Percentiles rank a stretch among this genome's conserved stretches.
Conservation (phyloP, 2,888 invertebrate species). For the Melanostoma scalare region DNA sequence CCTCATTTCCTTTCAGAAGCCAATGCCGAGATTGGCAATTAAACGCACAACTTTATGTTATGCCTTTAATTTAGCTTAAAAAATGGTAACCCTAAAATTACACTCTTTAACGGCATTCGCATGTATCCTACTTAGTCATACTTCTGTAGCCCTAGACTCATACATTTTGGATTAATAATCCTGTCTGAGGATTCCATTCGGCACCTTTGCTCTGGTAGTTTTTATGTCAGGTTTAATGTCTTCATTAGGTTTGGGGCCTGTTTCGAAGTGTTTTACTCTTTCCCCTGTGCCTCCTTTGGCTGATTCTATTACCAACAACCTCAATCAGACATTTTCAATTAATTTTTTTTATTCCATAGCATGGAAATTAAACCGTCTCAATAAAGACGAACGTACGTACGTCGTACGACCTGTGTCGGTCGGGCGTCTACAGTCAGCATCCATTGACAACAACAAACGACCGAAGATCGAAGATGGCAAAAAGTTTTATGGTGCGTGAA, state of each 20-base stretch:
- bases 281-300: too few relatives aligned
- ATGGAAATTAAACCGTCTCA: slow-evolving; percentile 62
- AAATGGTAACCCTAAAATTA: slow-evolving; percentile 58
- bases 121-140: slow-evolving; percentile 51
- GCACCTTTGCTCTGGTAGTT: slow-evolving; percentile 58
- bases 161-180: slow-evolving; percentile 57
- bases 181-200: slow-evolving; percentile 50
- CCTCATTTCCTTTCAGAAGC: slow-evolving; percentile 30
- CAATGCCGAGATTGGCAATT: slow-evolving; percentile 31
- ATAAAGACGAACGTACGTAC: slow-evolving; percentile 35
- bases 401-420: background rate
- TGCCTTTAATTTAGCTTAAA: slow-evolving; percentile 63
- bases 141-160: slow-evolving; percentile 1
- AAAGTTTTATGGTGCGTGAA: slow-evolving; percentile 61
- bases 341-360: slow-evolving; percentile 59
- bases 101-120: slow-evolving; percentile 27
- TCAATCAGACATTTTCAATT: slow-evolving; percentile 72
- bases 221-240: slow-evolving; percentile 70
- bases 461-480: slow-evolving; percentile 26
- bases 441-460: slow-evolving; percentile 51
- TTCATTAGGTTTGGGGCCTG: slow-evolving; percentile 64
- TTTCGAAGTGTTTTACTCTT: background rate
- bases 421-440: background rate
- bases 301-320: background rate
- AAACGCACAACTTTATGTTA: slow-evolving; percentile 66